Percentiles rank a stretch among this genome's conserved stretches.
phyloP scores from a whole-genome alignment of 2,113 vertebrate species.

The Onychostruthus taczanowskii region DNA sequence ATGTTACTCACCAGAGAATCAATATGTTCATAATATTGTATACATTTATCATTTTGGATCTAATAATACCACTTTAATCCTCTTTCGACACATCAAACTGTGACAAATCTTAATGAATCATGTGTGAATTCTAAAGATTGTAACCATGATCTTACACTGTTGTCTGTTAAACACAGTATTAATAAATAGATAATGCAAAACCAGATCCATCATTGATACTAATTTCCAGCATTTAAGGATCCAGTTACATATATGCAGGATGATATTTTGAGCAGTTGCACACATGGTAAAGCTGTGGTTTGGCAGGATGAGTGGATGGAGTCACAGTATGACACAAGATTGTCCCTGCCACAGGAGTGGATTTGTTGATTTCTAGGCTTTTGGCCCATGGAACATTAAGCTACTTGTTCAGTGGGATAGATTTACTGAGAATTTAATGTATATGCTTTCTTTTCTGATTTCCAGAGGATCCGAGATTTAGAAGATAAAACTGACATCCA shows the following conservation, averaged over 20 bases:
- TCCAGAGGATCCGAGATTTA: conserved; percentile 95
- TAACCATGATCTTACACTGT: neutral
- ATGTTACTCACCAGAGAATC: neutral
- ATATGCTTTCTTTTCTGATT: conserved; percentile 24
- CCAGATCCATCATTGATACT: neutral
- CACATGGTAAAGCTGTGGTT: neutral
- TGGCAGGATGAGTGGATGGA: neutral
- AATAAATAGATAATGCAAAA: neutral
- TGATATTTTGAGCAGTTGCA: neutral
- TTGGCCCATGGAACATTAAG: neutral
- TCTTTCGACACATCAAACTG: neutral
- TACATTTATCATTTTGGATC: neutral
- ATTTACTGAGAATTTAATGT: neutral
- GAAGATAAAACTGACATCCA: conserved; percentile 99
- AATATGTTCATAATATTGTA: neutral
- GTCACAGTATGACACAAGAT: neutral
- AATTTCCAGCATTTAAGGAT: neutral
- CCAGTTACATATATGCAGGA: neutral
- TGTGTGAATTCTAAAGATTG: neutral
- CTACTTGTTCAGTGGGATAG: neutral
- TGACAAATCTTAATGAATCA: neutral
- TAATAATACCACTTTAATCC: neutral
- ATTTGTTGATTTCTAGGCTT: neutral
- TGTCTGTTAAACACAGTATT: neutral
- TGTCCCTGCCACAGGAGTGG: neutral